These are phyloP conservation scores for Anser cygnoides DNA, from an alignment of 2,113 vertebrate genomes.

Conservation along the genomic window DNA sequence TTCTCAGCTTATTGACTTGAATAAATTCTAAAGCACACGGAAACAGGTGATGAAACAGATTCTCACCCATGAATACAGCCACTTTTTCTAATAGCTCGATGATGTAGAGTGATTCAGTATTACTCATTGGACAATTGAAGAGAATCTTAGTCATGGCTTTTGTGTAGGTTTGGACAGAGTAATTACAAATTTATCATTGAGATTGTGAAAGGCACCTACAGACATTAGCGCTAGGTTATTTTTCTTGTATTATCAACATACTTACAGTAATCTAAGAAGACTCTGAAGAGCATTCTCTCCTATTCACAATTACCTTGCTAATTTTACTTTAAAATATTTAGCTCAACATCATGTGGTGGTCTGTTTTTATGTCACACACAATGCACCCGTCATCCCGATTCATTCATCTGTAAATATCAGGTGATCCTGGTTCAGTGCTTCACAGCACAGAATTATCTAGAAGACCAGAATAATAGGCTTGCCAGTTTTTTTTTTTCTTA, in stretches of 20 bases:
- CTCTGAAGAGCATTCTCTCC: not conserved
- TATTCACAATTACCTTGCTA: not conserved
- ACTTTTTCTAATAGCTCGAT: constrained; percentile 14
- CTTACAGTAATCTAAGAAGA: not conserved
- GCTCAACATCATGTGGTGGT: not conserved
- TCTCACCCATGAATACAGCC: not conserved
- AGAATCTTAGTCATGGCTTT: not conserved
- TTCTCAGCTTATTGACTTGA: not conserved
- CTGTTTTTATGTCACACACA: constrained; percentile 42
- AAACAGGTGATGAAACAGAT: constrained; percentile 12
- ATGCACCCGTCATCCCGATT: constrained; percentile 10
- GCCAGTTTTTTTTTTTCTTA: constrained; percentile 62
- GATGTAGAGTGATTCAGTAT: not conserved
- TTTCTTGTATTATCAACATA: not conserved
- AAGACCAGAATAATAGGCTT: constrained; percentile 54
- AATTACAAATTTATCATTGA: not conserved
- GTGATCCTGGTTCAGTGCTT: constrained; percentile 50
- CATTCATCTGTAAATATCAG: constrained; percentile 55
- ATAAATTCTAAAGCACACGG: not conserved
- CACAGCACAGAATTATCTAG: constrained; percentile 41
- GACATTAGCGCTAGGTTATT: not conserved
- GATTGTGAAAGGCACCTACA: not conserved
- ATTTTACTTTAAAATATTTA: not conserved
- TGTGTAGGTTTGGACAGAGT: not conserved
- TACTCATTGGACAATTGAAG: not conserved